Evolutionary conservation across 92 coral and sea anemone genomes (phyloP).

Genomic region (Micromussa lordhowensis): DNA sequence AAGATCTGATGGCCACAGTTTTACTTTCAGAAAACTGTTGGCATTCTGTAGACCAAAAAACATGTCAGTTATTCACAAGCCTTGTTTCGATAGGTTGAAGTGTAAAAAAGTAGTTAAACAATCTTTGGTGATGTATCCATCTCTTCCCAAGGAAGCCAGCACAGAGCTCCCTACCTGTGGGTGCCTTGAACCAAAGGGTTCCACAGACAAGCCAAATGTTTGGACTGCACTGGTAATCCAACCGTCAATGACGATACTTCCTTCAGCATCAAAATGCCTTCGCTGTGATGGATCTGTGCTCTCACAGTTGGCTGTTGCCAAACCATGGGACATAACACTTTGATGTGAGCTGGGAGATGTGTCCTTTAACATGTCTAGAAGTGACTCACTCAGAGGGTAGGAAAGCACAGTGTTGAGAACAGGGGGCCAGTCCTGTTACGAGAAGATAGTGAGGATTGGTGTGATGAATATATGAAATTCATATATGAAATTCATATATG

Average conservation of each 20-base stretch:
- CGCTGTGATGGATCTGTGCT: slow-evolving; percentile 13
- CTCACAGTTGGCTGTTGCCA: slow-evolving; percentile 30
- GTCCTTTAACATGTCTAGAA: neutral
- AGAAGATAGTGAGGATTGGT: neutral
- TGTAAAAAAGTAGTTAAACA: no score
- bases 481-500: no score
- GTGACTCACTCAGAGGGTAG: slow-evolving; percentile 52
- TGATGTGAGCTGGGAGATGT: neutral
- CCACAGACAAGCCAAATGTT: slow-evolving; percentile 69
- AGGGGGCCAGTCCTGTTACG: slow-evolving; percentile 83
- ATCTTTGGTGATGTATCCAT: neutral
- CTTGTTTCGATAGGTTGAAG: no score
- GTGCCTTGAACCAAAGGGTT: slow-evolving; percentile 13
- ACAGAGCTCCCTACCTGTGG: slow-evolving; percentile 5
- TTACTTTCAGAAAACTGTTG: slow-evolving; percentile 57
- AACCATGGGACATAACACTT: neutral
- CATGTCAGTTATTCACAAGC: no score
- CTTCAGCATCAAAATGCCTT: neutral
- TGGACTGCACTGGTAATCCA: slow-evolving; percentile 67
- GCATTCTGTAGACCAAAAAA: slow-evolving; percentile 6
- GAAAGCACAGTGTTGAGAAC: slow-evolving; percentile 53
- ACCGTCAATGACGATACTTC: slow-evolving; percentile 27
- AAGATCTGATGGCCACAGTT: slow-evolving; percentile 78
- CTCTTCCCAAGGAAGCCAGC: neutral
- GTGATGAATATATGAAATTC: no score